phyloP scores from a whole-genome alignment of 2,888 invertebrate genomes.

The Brachyptera risi region DNA sequence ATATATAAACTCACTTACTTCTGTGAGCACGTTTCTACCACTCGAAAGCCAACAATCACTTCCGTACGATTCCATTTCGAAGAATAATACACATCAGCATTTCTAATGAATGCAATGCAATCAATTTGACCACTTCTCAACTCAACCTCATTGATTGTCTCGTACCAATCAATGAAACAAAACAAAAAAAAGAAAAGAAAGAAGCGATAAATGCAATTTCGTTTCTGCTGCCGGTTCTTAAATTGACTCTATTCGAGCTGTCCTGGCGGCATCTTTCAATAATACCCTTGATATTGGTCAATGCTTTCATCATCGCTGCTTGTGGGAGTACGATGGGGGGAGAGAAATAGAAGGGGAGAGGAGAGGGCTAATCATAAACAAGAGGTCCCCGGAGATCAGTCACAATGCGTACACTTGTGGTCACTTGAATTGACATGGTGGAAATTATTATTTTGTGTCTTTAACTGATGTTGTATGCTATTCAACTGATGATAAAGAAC shows the following conservation, averaged over 20 bases:
- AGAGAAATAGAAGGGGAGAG: neutral
- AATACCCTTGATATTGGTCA: slow-evolving; percentile 6
- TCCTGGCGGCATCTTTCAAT: slow-evolving; percentile 11
- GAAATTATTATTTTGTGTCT: too few relatives aligned
- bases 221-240: neutral
- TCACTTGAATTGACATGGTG: too few relatives aligned
- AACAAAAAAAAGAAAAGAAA: neutral
- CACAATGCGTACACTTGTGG: too few relatives aligned
- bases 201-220: too few relatives aligned
- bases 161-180: neutral
- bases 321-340: neutral
- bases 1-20: too few relatives aligned
- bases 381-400: slow-evolving; percentile 17
- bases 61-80: too few relatives aligned
- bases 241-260: slow-evolving; percentile 10
- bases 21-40: neutral
- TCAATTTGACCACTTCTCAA: neutral
- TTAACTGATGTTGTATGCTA: too few relatives aligned
- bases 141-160: neutral
- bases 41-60: too few relatives aligned
- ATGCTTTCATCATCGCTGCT: slow-evolving; percentile 1
- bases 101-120: neutral
- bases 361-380: slow-evolving; percentile 26
- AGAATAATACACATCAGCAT: too few relatives aligned
- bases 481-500: too few relatives aligned